These are phyloP conservation scores for Pteropus alecto DNA, from an alignment of 2,113 vertebrate species.

Conservation along the genomic window DNA sequence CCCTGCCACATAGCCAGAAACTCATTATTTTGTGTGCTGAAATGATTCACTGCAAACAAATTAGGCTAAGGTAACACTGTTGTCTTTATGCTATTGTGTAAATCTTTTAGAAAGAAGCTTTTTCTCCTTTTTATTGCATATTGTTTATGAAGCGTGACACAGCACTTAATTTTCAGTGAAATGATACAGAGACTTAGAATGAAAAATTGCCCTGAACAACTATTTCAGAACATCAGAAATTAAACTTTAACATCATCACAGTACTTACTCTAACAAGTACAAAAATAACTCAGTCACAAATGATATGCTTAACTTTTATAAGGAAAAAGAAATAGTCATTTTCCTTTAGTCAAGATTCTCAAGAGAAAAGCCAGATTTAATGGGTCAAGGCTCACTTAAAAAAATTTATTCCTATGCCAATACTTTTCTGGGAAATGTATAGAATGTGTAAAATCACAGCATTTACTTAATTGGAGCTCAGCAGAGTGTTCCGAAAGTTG, in stretches of 20 bases:
- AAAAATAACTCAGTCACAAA: slow-evolving; percentile 32
- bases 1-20: neutral
- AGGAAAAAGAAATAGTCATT: neutral
- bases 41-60: neutral
- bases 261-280: neutral
- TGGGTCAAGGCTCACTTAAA: neutral
- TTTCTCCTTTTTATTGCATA: neutral
- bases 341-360: neutral
- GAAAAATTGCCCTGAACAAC: neutral
- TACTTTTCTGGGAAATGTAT: neutral
- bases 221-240: neutral
- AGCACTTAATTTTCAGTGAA: neutral
- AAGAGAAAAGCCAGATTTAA: neutral
- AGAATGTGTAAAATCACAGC: neutral
- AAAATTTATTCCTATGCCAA: neutral
- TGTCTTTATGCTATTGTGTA: neutral
- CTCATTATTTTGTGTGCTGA: neutral
- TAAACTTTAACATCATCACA: neutral
- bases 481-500: neutral
- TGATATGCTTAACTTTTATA: neutral
- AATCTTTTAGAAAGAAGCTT: neutral
- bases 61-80: neutral
- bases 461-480: neutral
- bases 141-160: neutral
- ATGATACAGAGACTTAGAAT: neutral